Evolutionary conservation across 2,888 invertebrate species (phyloP).

Genomic region (Brenthis daphne): DNA sequence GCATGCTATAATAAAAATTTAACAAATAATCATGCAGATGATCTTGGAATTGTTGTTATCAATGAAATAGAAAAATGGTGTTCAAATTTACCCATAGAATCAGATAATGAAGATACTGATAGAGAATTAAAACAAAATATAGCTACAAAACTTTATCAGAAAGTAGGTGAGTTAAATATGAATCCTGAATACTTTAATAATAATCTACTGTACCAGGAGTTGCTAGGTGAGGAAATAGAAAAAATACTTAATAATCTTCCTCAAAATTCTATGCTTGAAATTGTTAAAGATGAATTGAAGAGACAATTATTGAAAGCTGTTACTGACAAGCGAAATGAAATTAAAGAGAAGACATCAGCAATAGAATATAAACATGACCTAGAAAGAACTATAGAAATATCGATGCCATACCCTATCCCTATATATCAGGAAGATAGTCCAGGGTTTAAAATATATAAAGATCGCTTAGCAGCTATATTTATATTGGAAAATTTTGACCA

Average conservation of each 20-base stretch:
- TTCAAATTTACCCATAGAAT: constrained; percentile 51
- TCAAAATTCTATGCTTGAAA: constrained; percentile 39
- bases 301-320: constrained; percentile 49
- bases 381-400: constrained; percentile 55
- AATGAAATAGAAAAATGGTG: constrained; percentile 62
- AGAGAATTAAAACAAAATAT: constrained; percentile 48
- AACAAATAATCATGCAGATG: constrained; percentile 7
- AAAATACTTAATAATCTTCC: constrained; percentile 50
- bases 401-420: constrained; percentile 51
- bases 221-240: constrained; percentile 55
- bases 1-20: constrained; percentile 23
- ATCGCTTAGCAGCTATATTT: constrained; percentile 56
- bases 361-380: constrained; percentile 56
- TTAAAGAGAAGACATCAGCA: constrained; percentile 52
- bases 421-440: constrained; percentile 48
- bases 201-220: constrained; percentile 51
- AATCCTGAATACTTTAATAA: constrained; percentile 53
- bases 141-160: constrained; percentile 55
- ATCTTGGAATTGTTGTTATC: constrained; percentile 42
- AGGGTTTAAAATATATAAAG: constrained; percentile 62
- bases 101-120: constrained; percentile 24
- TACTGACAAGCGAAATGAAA: constrained; percentile 48
- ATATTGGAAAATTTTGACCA: constrained; percentile 66
- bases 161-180: constrained; percentile 54
- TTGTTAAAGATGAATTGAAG: constrained; percentile 47